phyloP scores from a whole-genome alignment of 2,797 vertebrate species.

The Scleropages formosus region DNA sequence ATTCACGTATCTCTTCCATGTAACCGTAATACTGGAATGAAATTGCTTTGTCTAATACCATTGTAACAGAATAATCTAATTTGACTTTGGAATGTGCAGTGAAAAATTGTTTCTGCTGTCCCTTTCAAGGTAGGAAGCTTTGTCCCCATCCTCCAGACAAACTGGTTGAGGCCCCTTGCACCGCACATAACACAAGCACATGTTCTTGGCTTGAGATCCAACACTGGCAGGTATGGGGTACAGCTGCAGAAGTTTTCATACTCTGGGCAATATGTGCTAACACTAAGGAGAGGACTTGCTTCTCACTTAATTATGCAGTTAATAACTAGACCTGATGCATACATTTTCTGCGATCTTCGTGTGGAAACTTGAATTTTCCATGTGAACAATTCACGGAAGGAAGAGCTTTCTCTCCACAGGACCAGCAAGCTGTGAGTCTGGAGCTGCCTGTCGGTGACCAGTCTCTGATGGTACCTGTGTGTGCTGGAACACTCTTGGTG shows the following conservation, averaged over 20 bases:
- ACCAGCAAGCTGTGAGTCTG: background rate
- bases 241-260: background rate
- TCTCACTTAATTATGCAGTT: background rate
- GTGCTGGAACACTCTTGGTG: conserved; percentile 1
- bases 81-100: too few species aligned
- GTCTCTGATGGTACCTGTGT: background rate
- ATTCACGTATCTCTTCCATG: too few species aligned
- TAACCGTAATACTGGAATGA: too few species aligned
- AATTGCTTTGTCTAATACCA: too few species aligned
- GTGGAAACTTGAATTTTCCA: too few species aligned
- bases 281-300: background rate
- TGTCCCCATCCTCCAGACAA: conserved; percentile 28
- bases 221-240: conserved; percentile 50
- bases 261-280: background rate
- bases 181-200: conserved; percentile 55
- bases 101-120: background rate
- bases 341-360: too few species aligned
- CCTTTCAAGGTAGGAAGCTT: conserved; percentile 50
- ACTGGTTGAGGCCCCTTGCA: conserved; percentile 62
- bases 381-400: too few species aligned
- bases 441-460: conserved; percentile 17
- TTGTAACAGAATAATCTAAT: too few species aligned
- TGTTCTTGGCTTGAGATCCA: conserved; percentile 68
- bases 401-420: conserved; percentile 6
- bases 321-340: background rate